Evolutionary conservation across 2,113 vertebrate genomes (phyloP).

Genomic region (Harpagus bidentatus): DNA sequence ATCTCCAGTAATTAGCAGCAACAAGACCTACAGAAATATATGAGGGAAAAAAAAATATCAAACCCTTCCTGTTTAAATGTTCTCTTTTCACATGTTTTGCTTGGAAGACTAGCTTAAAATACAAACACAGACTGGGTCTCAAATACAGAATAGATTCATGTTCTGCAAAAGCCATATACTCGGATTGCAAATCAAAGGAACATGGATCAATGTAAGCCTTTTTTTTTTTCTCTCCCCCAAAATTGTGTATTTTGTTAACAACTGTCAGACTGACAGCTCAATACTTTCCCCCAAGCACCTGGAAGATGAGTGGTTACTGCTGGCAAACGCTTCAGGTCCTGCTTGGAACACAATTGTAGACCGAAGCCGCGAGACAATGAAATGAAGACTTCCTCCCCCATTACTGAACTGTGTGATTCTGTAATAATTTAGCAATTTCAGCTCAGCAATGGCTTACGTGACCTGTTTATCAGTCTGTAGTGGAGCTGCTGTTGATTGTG

Average conservation of each 20-base stretch:
- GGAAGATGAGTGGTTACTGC: not conserved
- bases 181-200: not conserved
- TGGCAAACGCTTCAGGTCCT: not conserved
- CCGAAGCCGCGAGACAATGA: not conserved
- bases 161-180: not conserved
- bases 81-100: constrained; percentile 50
- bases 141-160: not conserved
- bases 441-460: accelerated
- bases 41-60: not conserved
- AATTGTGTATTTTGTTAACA: not conserved
- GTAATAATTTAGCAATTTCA: not conserved
- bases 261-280: not conserved
- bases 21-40: constrained; percentile 24
- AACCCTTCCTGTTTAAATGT: constrained; percentile 47
- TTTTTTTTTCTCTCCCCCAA: too few species aligned
- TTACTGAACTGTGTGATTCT: not conserved
- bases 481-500: not conserved
- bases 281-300: not conserved
- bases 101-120: constrained; percentile 39
- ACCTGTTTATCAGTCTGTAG: not conserved
- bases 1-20: constrained; percentile 31
- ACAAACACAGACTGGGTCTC: constrained; percentile 35
- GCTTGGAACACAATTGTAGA: not conserved
- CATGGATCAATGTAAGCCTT: not conserved
- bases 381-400: not conserved